Evolutionary conservation across 2,113 vertebrate species (phyloP).

Genomic region (Rhagologus leucostigma): DNA sequence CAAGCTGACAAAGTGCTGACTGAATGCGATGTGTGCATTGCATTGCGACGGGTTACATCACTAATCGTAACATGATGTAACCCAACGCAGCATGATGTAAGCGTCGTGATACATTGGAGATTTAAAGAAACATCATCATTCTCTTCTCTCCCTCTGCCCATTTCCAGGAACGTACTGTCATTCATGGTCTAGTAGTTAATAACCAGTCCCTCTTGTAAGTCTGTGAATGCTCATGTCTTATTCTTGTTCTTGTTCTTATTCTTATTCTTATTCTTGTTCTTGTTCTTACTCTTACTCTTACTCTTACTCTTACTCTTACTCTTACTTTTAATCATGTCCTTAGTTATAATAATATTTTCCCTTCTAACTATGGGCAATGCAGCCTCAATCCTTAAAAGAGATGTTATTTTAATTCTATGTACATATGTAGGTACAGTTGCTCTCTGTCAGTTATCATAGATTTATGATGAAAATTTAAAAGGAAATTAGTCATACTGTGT

Average conservation of each 20-base stretch:
- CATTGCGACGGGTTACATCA: conserved; percentile 65
- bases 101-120: conserved; percentile 50
- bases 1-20: background rate
- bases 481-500: background rate
- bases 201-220: background rate
- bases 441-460: background rate
- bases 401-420: background rate
- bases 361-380: background rate
- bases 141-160: background rate
- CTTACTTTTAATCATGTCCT: background rate
- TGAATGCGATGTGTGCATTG: conserved; percentile 52
- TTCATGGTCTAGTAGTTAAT: background rate
- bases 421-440: background rate
- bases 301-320: background rate
- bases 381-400: background rate
- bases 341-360: background rate
- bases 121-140: conserved; percentile 10
- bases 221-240: background rate
- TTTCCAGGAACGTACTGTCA: background rate
- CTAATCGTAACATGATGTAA: conserved; percentile 44
- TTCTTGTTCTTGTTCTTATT: background rate
- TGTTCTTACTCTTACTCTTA: background rate
- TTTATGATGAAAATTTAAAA: background rate
- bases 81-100: conserved; percentile 55
- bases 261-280: background rate